A percentile compares a stretch with the other conserved stretches of the same genome.
These are phyloP conservation scores for Glaucopsyche alexis DNA, from an alignment of 2,888 invertebrate species.

Conservation along the genomic window DNA sequence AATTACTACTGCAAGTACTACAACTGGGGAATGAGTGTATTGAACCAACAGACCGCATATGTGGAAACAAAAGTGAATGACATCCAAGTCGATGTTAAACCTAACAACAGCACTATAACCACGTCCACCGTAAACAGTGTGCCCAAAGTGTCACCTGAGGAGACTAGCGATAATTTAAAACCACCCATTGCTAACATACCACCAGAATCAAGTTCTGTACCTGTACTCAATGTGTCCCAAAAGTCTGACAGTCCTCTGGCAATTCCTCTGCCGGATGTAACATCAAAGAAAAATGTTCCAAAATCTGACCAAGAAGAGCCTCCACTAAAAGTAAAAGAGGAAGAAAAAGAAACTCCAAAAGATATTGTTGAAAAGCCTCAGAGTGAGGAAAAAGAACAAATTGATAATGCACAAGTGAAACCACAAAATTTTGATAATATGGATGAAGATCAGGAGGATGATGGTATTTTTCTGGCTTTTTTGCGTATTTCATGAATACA, in stretches of 20 bases:
- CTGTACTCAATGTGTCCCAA: not conserved
- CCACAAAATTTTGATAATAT: constrained; percentile 30
- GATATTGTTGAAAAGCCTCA: constrained; percentile 29
- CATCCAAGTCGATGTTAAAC: constrained; percentile 9
- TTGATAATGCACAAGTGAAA: constrained; percentile 44
- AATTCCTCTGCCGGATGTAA: not conserved
- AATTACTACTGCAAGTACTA: constrained; percentile 68
- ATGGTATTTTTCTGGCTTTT: constrained; percentile 28
- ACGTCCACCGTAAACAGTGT: not conserved
- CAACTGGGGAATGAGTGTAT: constrained; percentile 56
- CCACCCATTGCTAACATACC: not conserved
- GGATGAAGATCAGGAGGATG: constrained; percentile 44
- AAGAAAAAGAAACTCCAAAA: constrained; percentile 35
- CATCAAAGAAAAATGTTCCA: constrained; percentile 16
- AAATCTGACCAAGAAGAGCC: constrained; percentile 33
- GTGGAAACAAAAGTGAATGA: constrained; percentile 31
- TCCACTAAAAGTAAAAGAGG: constrained; percentile 37
- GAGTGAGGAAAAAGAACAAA: constrained; percentile 42
- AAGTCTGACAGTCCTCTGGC: not conserved
- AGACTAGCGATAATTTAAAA: not conserved
- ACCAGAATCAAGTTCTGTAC: not conserved
- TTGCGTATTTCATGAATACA: no score
- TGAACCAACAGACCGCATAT: constrained; percentile 40
- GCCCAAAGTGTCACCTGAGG: not conserved
- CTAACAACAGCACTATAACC: constrained; percentile 5